These are phyloP conservation scores for Protonibea diacanthus DNA, from an alignment of 2,797 vertebrate genomes.

Conservation along the genomic window DNA sequence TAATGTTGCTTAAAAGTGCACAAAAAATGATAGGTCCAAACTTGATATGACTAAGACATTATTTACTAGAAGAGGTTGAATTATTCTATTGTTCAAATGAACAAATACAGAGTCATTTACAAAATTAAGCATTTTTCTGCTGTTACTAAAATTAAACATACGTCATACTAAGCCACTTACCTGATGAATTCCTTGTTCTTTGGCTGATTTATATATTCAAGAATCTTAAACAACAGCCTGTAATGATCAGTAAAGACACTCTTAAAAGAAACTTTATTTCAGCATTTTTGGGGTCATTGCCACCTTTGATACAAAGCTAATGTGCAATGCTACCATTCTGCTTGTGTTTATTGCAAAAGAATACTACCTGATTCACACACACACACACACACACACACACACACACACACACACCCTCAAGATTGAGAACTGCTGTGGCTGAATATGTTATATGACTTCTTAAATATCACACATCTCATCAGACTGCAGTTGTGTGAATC, in stretches of 20 bases:
- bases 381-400: neutral
- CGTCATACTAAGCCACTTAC: neutral
- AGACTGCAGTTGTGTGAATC: constrained; percentile 48
- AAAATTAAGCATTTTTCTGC: neutral
- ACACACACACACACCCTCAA: no score
- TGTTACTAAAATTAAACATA: neutral
- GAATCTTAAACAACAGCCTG: constrained; percentile 9
- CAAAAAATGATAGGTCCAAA: neutral
- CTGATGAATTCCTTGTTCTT: constrained; percentile 11
- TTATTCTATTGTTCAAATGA: constrained; percentile 1
- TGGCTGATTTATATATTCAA: constrained; percentile 16
- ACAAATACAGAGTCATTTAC: constrained; percentile 15
- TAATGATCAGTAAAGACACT: constrained; percentile 1
- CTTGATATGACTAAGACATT: neutral
- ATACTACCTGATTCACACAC: neutral
- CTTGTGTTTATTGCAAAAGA: neutral
- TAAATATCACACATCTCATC: constrained; percentile 69
- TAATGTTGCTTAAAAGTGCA: constrained; percentile 3
- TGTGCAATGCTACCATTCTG: neutral
- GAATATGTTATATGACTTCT: constrained; percentile 40
- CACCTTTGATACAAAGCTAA: neutral
- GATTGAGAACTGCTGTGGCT: neutral
- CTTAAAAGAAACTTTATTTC: neutral
- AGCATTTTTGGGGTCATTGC: neutral
- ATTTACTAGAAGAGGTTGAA: neutral